Evolutionary conservation across 2,888 invertebrate species (phyloP), one percentile per base, ranked within the genome.

Genomic region (Aleiodes leptofemur): DNA sequence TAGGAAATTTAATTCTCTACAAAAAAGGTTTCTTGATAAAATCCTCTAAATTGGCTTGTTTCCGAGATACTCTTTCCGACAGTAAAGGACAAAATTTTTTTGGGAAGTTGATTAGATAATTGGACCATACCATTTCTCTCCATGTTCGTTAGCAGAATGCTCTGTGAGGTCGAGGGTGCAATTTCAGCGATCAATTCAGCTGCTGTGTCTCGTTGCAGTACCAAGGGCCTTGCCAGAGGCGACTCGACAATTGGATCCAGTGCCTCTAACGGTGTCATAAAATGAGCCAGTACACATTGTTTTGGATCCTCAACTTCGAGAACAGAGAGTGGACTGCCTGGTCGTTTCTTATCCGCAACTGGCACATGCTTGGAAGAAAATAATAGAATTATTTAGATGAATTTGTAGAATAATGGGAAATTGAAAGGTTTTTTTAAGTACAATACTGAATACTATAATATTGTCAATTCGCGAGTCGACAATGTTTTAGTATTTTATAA

Each of bases 141-240:
- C 95, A 97, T 96, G 85, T 97, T 97, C 14, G 96, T 95, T 68
- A 97, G 90, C n/a, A 97, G 90, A 94, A 97, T 96, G 93, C 94
- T 89, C 93, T 93, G 85, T 86, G 92, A 84, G 83, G 92, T 89
- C n/a, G 87, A 84, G 11, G 88, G 88, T 4, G 94, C 94, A 4
- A 95, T 93, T 85, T 96, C 96, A 59, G 91, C 93, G 9, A 96
- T 90, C 48, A 96, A 90, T 82, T 96, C 96, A 0, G 93, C 93
- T 4, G 96, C 96, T 0, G 95, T 94, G 29, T 93, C 91, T 82
- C 94, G 93, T 89, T 97, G 96, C 84, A 95, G 93, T 73, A 94
- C 92, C 81, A 96, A 89, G 1, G 96, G 96, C 88, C 95, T 94
- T 31, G 95, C 92, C 74, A 96, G 91, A 0, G 96, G 96, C 4